Percentiles rank a stretch among this genome's conserved stretches.
phyloP scores from a whole-genome alignment of 2,113 vertebrate genomes.

The Perognathus longimembris region DNA sequence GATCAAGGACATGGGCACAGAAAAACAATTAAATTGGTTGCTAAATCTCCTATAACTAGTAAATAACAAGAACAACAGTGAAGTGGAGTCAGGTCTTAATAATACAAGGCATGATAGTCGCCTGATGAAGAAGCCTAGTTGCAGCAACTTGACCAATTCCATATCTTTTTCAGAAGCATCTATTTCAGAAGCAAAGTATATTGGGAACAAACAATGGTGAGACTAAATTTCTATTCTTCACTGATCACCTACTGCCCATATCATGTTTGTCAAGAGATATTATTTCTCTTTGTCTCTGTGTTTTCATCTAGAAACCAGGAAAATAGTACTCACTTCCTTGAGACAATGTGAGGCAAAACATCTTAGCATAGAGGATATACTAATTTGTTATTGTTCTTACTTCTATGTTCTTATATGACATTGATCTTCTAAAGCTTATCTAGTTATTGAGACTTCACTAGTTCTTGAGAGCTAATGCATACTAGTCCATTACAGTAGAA shows the following conservation, averaged over 20 bases:
- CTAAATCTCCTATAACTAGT: neutral
- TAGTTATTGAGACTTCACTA: neutral
- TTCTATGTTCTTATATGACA: neutral
- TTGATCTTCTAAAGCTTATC: neutral
- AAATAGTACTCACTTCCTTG: neutral
- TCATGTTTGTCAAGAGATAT: neutral
- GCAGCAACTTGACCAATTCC: neutral
- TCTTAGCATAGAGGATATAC: neutral
- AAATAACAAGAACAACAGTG: neutral
- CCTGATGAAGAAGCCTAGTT: neutral
- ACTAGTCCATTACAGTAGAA: neutral
- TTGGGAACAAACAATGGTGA: neutral
- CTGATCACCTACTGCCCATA: neutral
- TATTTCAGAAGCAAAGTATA: constrained; percentile 7
- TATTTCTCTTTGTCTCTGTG: neutral
- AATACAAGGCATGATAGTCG: neutral
- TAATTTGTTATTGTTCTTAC: neutral
- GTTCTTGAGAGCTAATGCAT: neutral
- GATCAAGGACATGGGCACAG: neutral
- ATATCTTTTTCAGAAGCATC: neutral
- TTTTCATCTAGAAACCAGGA: neutral
- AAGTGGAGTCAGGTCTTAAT: neutral
- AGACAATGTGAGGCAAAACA: neutral
- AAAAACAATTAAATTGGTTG: neutral
- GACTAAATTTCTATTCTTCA: neutral